Evolutionary conservation across 2,113 vertebrate species (phyloP), one percentile per base, ranked within the genome.

Genomic region (Turnix velox): DNA sequence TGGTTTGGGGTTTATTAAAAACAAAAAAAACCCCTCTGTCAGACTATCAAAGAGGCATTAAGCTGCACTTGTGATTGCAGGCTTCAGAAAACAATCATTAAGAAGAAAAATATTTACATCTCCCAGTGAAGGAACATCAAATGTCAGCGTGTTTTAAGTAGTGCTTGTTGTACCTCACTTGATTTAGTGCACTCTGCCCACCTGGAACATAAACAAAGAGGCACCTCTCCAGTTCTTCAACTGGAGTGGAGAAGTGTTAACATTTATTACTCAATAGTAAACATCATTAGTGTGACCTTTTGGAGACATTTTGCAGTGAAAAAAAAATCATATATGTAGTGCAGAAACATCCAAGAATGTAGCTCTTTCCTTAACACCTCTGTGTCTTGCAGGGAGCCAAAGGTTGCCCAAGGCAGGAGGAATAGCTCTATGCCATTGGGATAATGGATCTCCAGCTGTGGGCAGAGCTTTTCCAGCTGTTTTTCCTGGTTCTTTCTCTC

Each of bases 241-340:
- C 61, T 4, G 0, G 6, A 58, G 37, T 8, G 33, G 3, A 54
- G 69, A 12, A 33, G 74, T 12, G 52, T 17, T 82, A 49, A 30
- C 43, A 10, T 61, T 59, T 67, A 59, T 75, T 72, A 37, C 78
- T 51, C 0, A 2, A 4, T 17, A 43, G 79, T 7, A 93, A 87
- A 82, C 71, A 90, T 72, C 52, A 33, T 79, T 87, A 82, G 30
- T 15, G 5, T 48, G 88, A 93, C 94, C 88, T 94, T 90, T 87
- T 3, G 8, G 78, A 87, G 66, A 35, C 30, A 14, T 59, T 89
- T 48, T 62, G 35, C 37, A 20, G 61, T 65, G 3, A 69, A 63
- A 63, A 40, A 58, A 28, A 14, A 14, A 39, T n/a, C n/a, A n/a
- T 9, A 33, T 8, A 16, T 33, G 8, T 2, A 3, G n/a, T 5